phyloP scores from a whole-genome alignment of 2,888 invertebrate genomes.

The Tineola bisselliella region DNA sequence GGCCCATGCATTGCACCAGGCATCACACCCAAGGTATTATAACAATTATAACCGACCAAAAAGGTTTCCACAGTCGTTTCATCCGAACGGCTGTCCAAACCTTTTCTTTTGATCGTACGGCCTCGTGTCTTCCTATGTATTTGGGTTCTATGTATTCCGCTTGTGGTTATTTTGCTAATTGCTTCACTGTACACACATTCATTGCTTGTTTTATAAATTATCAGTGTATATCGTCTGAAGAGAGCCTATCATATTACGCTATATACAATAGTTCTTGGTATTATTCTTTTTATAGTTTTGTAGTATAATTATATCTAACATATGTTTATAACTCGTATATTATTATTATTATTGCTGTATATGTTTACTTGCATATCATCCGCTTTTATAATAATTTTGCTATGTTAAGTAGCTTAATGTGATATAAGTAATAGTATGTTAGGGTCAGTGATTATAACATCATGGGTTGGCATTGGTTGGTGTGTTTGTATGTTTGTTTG shows the following conservation, averaged over 20 bases:
- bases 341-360: neutral
- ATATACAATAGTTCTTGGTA: too few species aligned
- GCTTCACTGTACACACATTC: neutral
- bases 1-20: constrained; percentile 38
- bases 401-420: constrained; percentile 1
- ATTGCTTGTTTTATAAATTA: too few species aligned
- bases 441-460: neutral
- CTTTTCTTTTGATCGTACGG: neutral
- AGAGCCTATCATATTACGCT: neutral
- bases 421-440: neutral
- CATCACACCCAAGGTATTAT: constrained; percentile 40
- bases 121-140: neutral
- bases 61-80: constrained; percentile 12
- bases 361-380: neutral
- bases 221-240: constrained; percentile 4
- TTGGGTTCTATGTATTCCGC: neutral
- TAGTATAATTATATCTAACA: neutral
- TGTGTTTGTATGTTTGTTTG: neutral
- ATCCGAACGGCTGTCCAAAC: constrained; percentile 10
- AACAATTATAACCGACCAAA: neutral
- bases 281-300: neutral
- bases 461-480: neutral
- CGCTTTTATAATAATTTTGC: neutral
- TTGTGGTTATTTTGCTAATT: neutral
- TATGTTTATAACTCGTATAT: neutral